Percentiles rank a stretch among this genome's conserved stretches.
Conservation (phyloP, 2,888 invertebrate genomes). For the Sycophila texana region DNA sequence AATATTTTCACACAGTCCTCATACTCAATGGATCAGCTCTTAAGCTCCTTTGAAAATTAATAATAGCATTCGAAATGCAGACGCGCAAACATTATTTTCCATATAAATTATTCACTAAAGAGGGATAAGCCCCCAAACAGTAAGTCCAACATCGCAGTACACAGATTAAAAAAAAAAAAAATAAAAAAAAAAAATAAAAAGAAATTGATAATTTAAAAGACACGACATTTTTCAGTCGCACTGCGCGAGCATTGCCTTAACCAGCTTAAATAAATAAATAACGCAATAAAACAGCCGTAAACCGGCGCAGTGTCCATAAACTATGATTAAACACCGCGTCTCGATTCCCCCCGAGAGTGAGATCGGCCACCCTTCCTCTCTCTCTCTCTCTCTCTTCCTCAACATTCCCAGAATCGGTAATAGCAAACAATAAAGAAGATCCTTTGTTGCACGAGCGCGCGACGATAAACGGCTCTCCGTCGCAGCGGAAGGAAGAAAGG, state of each 20-base stretch:
- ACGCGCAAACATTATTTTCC: too few species aligned
- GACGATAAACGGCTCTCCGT: conserved; percentile 13
- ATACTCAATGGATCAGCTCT: too few species aligned
- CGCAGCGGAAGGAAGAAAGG: conserved; percentile 2
- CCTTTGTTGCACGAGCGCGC: conserved; percentile 25
- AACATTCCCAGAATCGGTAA: conserved; percentile 19
- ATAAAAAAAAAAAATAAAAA: too few species aligned
- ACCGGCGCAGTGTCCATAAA: conserved; percentile 1
- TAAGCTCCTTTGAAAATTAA: too few species aligned
- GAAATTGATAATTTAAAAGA: too few species aligned
- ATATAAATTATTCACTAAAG: too few species aligned
- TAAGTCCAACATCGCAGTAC: too few species aligned
- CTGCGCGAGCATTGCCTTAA: not conserved
- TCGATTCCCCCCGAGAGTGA: not conserved
- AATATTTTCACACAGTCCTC: too few species aligned
- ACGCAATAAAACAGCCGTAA: not conserved
- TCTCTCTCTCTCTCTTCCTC: conserved; percentile 14
- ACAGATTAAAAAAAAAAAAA: too few species aligned
- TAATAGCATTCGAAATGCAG: too few species aligned
- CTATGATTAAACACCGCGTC: not conserved
- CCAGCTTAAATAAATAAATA: conserved; percentile 6
- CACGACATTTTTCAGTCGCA: not conserved
- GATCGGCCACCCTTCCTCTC: not conserved
- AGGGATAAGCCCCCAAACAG: too few species aligned
- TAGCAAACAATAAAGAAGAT: conserved; percentile 33